phyloP scores from a whole-genome alignment of 1,140 invertebrate species.

The Drosophila santomea region DNA sequence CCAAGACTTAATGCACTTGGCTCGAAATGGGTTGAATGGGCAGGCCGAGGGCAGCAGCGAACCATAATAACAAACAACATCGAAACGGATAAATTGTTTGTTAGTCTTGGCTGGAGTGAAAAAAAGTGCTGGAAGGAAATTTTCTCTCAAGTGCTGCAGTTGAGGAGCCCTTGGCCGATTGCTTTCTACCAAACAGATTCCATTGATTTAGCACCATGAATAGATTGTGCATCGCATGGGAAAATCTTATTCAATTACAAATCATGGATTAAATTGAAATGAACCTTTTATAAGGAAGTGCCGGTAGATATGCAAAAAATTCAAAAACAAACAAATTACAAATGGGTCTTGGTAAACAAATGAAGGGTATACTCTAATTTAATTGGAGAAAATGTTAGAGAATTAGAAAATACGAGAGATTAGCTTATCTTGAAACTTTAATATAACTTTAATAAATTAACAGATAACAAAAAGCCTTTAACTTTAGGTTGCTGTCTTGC shows the following conservation, averaged over 20 bases:
- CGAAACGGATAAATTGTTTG: slow-evolving; percentile 53
- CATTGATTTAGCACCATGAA: slow-evolving; percentile 20
- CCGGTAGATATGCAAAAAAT: too few relatives aligned
- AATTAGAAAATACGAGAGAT: too few relatives aligned
- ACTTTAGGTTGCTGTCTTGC: too few relatives aligned
- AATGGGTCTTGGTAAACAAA: too few relatives aligned
- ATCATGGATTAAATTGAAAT: neutral
- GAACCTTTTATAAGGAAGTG: neutral
- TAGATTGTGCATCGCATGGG: slow-evolving; percentile 4
- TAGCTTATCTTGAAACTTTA: too few relatives aligned
- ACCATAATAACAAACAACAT: slow-evolving; percentile 45
- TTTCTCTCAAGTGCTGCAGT: slow-evolving; percentile 1
- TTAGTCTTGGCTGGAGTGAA: slow-evolving; percentile 26
- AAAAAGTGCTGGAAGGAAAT: neutral
- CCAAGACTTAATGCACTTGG: slow-evolving; percentile 39
- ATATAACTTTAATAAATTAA: too few relatives aligned
- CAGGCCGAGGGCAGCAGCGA: slow-evolving; percentile 31
- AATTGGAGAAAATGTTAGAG: too few relatives aligned
- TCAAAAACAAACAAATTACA: too few relatives aligned
- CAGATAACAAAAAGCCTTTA: too few relatives aligned
- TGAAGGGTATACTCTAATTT: neutral
- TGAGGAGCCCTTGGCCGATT: slow-evolving; percentile 13
- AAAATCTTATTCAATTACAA: slow-evolving; percentile 27
- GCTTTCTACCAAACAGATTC: slow-evolving; percentile 5
- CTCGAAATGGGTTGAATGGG: slow-evolving; percentile 39